A percentile compares a stretch with the other conserved stretches of the same genome.
These are phyloP conservation scores for Lycia hirtaria DNA, from an alignment of 2,888 invertebrate species.

Conservation along the genomic window DNA sequence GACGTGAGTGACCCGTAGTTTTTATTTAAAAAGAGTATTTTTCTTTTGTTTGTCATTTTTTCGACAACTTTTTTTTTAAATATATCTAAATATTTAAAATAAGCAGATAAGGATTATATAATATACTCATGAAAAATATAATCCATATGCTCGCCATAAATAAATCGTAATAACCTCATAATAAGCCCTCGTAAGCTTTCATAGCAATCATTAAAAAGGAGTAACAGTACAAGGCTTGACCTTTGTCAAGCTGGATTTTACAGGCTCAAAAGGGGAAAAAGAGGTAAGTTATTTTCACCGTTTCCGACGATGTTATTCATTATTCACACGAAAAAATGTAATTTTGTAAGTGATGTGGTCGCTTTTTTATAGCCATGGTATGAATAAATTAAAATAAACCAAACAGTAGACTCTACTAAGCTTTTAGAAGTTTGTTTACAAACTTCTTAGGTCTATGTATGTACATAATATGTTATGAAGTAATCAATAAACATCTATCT, in stretches of 20 bases:
- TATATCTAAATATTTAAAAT: no score
- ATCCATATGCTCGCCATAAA: neutral
- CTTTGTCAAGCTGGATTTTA: slow-evolving; percentile 9
- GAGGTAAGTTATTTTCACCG: slow-evolving; percentile 5
- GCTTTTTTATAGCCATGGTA: slow-evolving; percentile 5
- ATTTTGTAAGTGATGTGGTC: slow-evolving; percentile 36
- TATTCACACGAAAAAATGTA: slow-evolving; percentile 41
- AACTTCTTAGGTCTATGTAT: no score
- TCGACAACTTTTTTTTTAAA: no score
- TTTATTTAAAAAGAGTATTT: no score
- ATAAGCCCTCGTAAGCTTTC: slow-evolving; percentile 2
- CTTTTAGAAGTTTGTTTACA: no score
- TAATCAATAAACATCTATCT: no score
- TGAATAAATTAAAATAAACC: slow-evolving; percentile 32
- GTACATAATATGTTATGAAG: no score
- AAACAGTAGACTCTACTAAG: neutral
- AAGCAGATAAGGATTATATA: no score
- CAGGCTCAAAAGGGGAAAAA: slow-evolving; percentile 6
- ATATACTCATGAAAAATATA: no score
- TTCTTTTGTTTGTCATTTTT: no score
- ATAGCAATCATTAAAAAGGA: slow-evolving; percentile 7
- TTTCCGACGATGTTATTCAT: slow-evolving; percentile 31
- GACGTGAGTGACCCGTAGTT: no score
- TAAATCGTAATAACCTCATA: neutral
- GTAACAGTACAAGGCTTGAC: neutral